Percentiles rank a stretch among this genome's conserved stretches.
phyloP scores from a whole-genome alignment of 35 echinoderm and acorn worm genomes.

The Patiria miniata region DNA sequence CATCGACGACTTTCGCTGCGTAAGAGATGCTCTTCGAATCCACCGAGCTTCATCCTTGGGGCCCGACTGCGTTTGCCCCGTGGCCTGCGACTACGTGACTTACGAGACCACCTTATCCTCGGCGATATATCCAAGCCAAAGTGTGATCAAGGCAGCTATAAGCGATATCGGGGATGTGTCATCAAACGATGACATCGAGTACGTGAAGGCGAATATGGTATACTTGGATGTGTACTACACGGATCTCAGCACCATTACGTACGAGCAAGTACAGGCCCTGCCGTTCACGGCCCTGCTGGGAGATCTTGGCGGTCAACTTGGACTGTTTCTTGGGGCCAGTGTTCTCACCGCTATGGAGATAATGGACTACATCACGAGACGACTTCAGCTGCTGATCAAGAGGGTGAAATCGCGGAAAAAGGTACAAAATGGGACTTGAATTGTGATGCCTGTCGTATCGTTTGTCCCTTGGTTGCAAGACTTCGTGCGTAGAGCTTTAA shows the following conservation, averaged over 20 bases:
- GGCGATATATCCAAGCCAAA: background rate
- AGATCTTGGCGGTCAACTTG: conserved; percentile 20
- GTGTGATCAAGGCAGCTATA: background rate
- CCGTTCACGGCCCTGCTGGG: conserved; percentile 7
- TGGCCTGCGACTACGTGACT: background rate
- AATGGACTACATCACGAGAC: background rate
- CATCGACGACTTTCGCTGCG: background rate
- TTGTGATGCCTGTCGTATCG: too few relatives aligned
- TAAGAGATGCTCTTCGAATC: background rate
- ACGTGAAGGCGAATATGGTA: background rate
- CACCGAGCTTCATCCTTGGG: too few relatives aligned
- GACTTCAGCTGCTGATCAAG: background rate
- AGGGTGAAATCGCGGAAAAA: background rate
- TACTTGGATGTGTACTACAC: conserved; percentile 26
- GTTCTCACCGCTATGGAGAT: conserved; percentile 6
- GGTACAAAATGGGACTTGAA: too few relatives aligned
- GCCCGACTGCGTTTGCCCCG: background rate
- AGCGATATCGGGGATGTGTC: background rate
- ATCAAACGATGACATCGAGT: background rate
- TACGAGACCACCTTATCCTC: conserved; percentile 1
- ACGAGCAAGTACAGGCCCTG: conserved; percentile 7
- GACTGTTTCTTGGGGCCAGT: conserved; percentile 28
- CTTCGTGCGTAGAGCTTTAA: too few relatives aligned
- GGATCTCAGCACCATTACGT: conserved; percentile 7
- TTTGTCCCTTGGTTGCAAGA: too few relatives aligned